These are phyloP conservation scores for Riptortus pedestris DNA, from an alignment of 1,140 invertebrate genomes.

Conservation along the genomic window DNA sequence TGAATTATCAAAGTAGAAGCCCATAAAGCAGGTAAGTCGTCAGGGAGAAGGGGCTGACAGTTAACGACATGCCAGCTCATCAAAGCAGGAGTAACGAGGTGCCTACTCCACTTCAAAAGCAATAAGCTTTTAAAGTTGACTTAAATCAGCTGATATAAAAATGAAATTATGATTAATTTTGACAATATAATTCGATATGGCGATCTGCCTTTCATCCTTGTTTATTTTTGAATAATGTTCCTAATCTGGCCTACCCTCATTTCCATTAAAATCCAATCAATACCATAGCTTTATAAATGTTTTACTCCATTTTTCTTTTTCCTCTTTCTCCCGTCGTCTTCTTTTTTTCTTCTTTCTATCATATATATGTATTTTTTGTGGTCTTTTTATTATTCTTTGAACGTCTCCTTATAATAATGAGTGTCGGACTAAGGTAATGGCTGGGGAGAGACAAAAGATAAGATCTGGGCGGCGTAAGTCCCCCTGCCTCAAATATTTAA, in stretches of 20 bases:
- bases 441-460: background rate
- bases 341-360: too few species aligned
- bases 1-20: too few species aligned
- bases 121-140: too few species aligned
- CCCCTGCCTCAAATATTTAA: background rate
- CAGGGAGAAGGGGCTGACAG: too few species aligned
- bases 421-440: background rate
- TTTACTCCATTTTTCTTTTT: too few species aligned
- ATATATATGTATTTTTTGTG: too few species aligned
- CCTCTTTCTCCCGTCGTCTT: too few species aligned
- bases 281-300: background rate
- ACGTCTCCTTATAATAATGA: background rate
- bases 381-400: background rate
- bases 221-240: constrained; percentile 5
- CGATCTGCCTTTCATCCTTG: background rate
- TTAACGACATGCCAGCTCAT: too few species aligned
- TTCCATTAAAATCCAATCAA: constrained; percentile 1
- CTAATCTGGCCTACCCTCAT: background rate
- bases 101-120: too few species aligned
- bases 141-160: too few species aligned
- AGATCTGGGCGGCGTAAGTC: background rate
- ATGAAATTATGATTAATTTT: constrained; percentile 3
- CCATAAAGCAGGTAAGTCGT: too few species aligned
- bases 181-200: constrained; percentile 1
- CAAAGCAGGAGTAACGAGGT: too few species aligned